Evolutionary conservation across 2,113 vertebrate genomes (phyloP).

Genomic region (Malurus alboscapulatus): DNA sequence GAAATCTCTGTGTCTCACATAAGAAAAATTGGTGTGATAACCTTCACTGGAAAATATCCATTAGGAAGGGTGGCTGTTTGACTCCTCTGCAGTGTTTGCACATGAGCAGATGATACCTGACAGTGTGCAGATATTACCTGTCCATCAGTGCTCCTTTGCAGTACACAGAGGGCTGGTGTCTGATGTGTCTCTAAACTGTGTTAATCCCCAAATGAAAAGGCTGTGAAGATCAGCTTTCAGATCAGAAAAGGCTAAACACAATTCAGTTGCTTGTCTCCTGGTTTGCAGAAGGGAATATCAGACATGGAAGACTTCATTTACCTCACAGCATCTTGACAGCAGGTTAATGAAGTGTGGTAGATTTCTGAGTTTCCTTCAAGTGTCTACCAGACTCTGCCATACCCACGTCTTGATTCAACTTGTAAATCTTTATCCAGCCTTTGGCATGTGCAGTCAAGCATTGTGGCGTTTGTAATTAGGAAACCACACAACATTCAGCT

Average conservation of each 20-base stretch:
- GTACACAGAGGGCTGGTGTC: not conserved
- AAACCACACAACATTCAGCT: not conserved
- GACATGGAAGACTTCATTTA: not conserved
- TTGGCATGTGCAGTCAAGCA: not conserved
- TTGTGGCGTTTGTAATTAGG: not conserved
- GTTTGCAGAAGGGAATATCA: not conserved
- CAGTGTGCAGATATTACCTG: fast-evolving
- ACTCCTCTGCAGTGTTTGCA: not conserved
- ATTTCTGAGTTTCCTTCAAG: not conserved
- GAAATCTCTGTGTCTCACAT: not conserved
- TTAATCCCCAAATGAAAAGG: not conserved
- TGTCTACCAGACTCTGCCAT: too few species aligned
- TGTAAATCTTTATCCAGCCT: not conserved
- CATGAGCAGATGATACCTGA: not conserved
- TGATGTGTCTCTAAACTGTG: not conserved
- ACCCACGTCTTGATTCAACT: not conserved
- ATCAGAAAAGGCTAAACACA: not conserved
- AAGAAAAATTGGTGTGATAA: not conserved
- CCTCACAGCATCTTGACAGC: not conserved
- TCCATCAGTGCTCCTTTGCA: not conserved
- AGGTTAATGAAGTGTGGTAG: not conserved
- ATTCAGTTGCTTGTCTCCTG: not conserved
- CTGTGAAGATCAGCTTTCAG: not conserved
- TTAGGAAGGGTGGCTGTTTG: not conserved
- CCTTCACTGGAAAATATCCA: not conserved